Conservation (phyloP, 2,797 vertebrate genomes). For the Psittacula derbiana region DNA sequence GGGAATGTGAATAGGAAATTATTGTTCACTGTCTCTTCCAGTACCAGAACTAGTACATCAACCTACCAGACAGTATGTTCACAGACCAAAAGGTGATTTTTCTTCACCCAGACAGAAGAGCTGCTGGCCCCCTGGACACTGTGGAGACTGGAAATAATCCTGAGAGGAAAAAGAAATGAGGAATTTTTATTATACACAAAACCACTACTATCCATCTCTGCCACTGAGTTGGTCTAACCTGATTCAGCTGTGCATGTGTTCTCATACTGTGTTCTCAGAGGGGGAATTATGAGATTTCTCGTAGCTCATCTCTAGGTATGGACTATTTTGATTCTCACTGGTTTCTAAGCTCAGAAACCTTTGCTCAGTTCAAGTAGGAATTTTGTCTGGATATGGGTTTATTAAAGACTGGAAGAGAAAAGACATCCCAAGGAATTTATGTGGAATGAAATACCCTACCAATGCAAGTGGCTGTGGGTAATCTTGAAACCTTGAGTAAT, state of each 20-base stretch:
- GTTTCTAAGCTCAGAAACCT: background rate
- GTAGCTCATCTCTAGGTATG: background rate
- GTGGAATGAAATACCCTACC: background rate
- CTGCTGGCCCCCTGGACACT: background rate
- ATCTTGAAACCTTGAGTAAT: background rate
- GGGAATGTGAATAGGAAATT: background rate
- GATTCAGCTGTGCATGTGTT: background rate
- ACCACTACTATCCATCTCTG: background rate
- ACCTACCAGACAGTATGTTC: background rate
- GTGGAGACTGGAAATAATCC: background rate
- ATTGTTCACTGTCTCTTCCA: background rate
- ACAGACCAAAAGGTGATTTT: background rate
- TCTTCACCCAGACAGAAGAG: background rate
- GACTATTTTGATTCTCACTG: conserved; percentile 20
- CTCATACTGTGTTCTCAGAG: background rate
- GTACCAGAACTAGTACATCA: conserved; percentile 10
- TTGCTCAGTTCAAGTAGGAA: background rate
- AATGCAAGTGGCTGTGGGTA: background rate
- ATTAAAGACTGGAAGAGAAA: background rate
- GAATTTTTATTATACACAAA: background rate
- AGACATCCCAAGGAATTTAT: background rate
- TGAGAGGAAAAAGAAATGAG: background rate
- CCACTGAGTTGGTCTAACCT: background rate
- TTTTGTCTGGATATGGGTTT: conserved; percentile 12
- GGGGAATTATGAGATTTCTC: conserved; percentile 19